Base-by-base conservation (phyloP, 2,888 invertebrate genomes). In the Chrysopilus asiliformis region DNA sequence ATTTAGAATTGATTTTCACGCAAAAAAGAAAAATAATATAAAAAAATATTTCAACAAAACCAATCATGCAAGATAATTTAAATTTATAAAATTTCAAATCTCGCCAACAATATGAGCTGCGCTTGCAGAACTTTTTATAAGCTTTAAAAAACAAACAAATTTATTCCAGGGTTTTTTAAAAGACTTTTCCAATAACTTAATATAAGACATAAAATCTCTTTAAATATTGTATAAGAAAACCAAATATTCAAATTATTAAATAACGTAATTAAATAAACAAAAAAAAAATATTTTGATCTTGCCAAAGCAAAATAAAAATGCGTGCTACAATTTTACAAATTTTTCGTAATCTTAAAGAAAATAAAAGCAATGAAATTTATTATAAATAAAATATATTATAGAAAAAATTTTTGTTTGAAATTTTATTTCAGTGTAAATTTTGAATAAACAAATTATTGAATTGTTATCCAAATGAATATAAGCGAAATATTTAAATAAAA, bases 301-400 rank as follows among this genome's bases (percentile, higher is more conserved):
- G 41, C 38, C 41, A 41, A 41, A 41, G 34, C 41, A 34, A 36
- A n/a, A n/a, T n/a, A n/a, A n/a, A n/a, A n/a, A 34, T 32, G 41
- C 41, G 41, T 38, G 38, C 41, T 41, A 40, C 28, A 38, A 34
- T 27, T 32, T 31, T 41, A 41, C 41, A 41, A 41, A 41, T 41
- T 41, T 41, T 41, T 34, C 37, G 37, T 41, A 41, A 34, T 41
- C 24, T 37, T 26, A 26, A 6, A 26, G 13, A 4, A 26, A 26
- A 26, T 8, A 26, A 26, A 26, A 7, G 13, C 14, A 26, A 22
- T 9, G 9, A 9, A 9, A 22, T 22, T 22, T 22, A 22, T 22
- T 9, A 9, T 22, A 22, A 22, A n/a, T n/a, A n/a, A n/a, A n/a
- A 18, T 19, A n/a, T 13, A 8, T 31, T 16, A 9, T 19, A 18